Conservation (phyloP, 2,797 vertebrate genomes). For the Micropoecilia bifurca region DNA sequence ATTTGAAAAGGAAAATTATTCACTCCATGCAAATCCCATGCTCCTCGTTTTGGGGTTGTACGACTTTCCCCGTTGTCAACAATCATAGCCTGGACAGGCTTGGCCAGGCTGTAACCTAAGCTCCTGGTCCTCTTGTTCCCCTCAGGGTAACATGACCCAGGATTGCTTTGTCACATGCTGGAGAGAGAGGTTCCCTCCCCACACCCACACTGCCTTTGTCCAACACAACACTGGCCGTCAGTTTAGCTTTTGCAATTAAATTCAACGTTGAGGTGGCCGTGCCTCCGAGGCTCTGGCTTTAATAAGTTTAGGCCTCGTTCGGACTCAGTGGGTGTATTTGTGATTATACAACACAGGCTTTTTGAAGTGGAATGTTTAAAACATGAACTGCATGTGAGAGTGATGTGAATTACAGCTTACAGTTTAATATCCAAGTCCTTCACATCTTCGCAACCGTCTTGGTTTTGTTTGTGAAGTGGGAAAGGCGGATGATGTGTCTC, state of each 20-base stretch:
- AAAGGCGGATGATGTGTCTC: slow-evolving; percentile 58
- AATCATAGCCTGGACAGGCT: slow-evolving; percentile 52
- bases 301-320: slow-evolving; percentile 39
- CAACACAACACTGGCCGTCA: slow-evolving; percentile 47
- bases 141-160: slow-evolving; percentile 75
- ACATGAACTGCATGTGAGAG: slow-evolving; percentile 28
- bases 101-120: slow-evolving; percentile 70
- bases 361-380: slow-evolving; percentile 48
- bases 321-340: slow-evolving; percentile 33
- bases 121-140: slow-evolving; percentile 66
- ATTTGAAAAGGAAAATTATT: slow-evolving; percentile 12
- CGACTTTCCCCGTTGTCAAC: slow-evolving; percentile 51
- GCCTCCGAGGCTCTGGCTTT: slow-evolving; percentile 39
- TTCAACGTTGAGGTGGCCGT: slow-evolving; percentile 35
- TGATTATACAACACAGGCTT: slow-evolving; percentile 50
- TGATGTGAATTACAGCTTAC: slow-evolving; percentile 22
- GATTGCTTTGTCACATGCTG: slow-evolving; percentile 76
- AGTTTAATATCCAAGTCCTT: slow-evolving; percentile 38
- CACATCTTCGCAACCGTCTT: slow-evolving; percentile 47
- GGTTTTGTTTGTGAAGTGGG: slow-evolving; percentile 59
- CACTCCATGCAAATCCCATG: background rate
- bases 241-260: slow-evolving; percentile 34
- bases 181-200: slow-evolving; percentile 62
- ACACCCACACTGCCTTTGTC: slow-evolving; percentile 66
- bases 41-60: slow-evolving; percentile 18